These are phyloP conservation scores for Chroicocephalus ridibundus DNA, from an alignment of 2,113 vertebrate genomes.

Conservation along the genomic window DNA sequence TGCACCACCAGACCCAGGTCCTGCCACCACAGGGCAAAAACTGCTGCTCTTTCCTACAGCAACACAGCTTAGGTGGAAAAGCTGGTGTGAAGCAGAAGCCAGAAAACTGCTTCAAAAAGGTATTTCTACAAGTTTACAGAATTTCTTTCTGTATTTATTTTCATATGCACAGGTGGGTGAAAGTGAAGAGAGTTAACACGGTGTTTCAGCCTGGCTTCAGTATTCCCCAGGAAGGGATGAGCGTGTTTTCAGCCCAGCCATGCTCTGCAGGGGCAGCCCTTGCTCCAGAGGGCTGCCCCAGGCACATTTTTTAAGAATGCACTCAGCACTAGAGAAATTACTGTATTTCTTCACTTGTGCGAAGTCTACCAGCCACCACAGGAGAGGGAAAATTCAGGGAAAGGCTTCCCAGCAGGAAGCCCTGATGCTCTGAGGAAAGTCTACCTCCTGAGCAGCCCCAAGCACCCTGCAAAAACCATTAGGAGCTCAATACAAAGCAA, in stretches of 20 bases:
- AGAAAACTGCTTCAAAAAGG: neutral
- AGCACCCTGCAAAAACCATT: rapidly evolving
- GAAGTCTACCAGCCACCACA: neutral
- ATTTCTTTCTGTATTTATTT: no score
- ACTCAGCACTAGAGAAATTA: no score
- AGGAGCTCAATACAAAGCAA: neutral
- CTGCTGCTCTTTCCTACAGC: neutral
- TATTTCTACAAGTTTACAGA: neutral
- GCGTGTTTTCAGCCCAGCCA: rapidly evolving
- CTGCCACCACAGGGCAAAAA: no score
- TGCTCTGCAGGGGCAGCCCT: neutral
- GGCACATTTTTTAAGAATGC: no score
- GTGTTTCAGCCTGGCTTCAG: rapidly evolving
- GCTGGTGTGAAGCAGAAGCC: neutral
- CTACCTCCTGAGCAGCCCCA: neutral
- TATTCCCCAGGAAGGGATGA: no score
- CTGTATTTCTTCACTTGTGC: no score
- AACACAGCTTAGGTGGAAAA: neutral
- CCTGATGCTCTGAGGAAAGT: neutral
- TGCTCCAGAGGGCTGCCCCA: neutral
- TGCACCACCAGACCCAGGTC: rapidly evolving
- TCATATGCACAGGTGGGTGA: rapidly evolving
- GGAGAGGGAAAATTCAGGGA: no score
- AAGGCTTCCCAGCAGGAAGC: neutral
- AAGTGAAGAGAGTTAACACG: rapidly evolving